Evolutionary conservation across 2,888 invertebrate genomes (phyloP).

Genomic region (Melolontha melolontha): DNA sequence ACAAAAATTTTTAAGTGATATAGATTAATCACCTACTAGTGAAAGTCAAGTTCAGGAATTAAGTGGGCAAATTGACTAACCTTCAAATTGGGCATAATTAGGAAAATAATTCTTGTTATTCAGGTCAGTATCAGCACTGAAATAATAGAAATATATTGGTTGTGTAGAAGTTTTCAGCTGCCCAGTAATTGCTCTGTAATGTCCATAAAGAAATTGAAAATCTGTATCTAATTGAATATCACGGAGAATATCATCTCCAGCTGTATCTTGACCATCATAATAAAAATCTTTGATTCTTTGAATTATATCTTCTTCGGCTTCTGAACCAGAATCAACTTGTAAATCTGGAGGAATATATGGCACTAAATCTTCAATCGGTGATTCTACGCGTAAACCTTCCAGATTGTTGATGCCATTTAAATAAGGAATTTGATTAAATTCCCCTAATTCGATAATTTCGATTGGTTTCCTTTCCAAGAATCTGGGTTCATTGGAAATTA

Average conservation of each 20-base stretch:
- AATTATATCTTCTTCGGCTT: conserved; percentile 1
- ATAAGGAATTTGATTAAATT: no score
- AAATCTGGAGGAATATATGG: conserved; percentile 10
- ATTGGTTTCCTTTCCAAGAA: no score
- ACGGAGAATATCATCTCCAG: neutral
- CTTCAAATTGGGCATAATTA: no score
- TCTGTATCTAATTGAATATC: conserved; percentile 27
- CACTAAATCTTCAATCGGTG: conserved; percentile 4
- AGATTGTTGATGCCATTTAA: no score
- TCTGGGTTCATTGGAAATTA: no score
- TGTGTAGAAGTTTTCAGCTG: conserved; percentile 8
- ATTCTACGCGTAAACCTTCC: no score
- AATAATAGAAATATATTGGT: conserved; percentile 36
- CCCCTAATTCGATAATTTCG: no score
- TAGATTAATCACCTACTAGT: no score
- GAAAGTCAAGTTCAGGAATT: no score
- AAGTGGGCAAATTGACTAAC: no score
- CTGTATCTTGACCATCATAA: conserved; percentile 9
- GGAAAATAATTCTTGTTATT: no score
- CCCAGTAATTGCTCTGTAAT: conserved; percentile 15
- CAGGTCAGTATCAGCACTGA: conserved; percentile 15
- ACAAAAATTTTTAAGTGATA: no score
- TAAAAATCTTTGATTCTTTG: conserved; percentile 28
- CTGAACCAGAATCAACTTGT: neutral
- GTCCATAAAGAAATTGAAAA: conserved; percentile 20